Evolutionary conservation across 2,888 invertebrate genomes (phyloP).

Genomic region (Drosophila dives): DNA sequence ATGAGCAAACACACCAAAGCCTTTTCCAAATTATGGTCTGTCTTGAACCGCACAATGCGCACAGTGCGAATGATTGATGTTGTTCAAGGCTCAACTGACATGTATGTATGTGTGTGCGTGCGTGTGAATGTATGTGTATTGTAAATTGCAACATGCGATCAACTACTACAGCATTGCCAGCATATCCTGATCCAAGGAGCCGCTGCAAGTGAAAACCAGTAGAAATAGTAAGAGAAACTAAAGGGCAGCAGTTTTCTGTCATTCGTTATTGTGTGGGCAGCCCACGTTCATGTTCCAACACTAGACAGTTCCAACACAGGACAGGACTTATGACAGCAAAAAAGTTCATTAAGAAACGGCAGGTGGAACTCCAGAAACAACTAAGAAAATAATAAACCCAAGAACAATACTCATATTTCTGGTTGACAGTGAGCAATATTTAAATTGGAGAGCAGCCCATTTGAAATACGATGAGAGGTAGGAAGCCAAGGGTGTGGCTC

Average conservation of each 20-base stretch:
- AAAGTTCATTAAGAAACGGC: slow-evolving; percentile 7
- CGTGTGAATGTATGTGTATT: slow-evolving; percentile 15
- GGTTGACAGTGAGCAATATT: background rate
- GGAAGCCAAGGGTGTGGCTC: background rate
- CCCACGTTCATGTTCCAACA: slow-evolving; percentile 6
- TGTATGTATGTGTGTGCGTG: slow-evolving; percentile 13
- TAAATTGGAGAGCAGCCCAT: background rate
- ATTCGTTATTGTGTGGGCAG: slow-evolving; percentile 19
- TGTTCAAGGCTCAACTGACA: slow-evolving; percentile 63
- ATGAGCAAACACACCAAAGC: slow-evolving; percentile 26
- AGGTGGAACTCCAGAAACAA: slow-evolving; percentile 10
- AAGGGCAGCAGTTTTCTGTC: slow-evolving; percentile 4
- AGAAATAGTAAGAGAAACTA: slow-evolving; percentile 14
- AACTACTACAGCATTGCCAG: slow-evolving; percentile 13
- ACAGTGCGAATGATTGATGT: slow-evolving; percentile 73
- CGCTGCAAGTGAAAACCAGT: slow-evolving; percentile 26
- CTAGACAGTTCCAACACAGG: too few species aligned
- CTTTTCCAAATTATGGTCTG: slow-evolving; percentile 47
- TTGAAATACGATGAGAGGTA: background rate
- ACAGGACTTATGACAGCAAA: slow-evolving; percentile 28
- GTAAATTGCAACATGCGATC: slow-evolving; percentile 44
- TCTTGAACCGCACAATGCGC: slow-evolving; percentile 48
- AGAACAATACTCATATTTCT: background rate
- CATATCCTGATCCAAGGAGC: background rate
- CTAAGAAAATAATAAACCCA: background rate